Percentiles rank a stretch among this genome's conserved stretches.
Conservation (phyloP, 2,888 invertebrate species). For the Drosophila putrida region DNA sequence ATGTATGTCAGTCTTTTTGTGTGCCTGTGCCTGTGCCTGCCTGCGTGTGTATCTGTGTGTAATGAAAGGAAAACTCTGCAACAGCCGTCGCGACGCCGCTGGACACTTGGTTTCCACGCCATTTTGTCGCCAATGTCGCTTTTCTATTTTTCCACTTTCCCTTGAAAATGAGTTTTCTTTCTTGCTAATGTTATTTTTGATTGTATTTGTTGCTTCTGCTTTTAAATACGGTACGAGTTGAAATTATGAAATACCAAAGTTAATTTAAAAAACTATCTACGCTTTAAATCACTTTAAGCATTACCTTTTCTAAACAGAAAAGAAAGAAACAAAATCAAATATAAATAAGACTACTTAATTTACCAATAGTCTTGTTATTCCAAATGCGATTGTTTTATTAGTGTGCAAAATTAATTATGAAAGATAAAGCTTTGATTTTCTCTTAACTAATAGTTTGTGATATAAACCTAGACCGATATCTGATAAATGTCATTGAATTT, state of each 20-base stretch:
- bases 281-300: no score
- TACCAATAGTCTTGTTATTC: no score
- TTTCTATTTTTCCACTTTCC: background rate
- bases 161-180: slow-evolving; percentile 6
- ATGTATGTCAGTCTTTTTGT: background rate
- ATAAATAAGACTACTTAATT: no score
- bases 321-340: no score
- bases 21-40: background rate
- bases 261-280: background rate
- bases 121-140: slow-evolving; percentile 52
- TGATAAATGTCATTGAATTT: no score
- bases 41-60: slow-evolving; percentile 9
- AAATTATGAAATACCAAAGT: slow-evolving; percentile 13
- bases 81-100: slow-evolving; percentile 22
- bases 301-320: no score
- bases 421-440: background rate
- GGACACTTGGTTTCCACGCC: slow-evolving; percentile 47
- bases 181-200: slow-evolving; percentile 33
- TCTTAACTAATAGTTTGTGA: background rate
- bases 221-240: slow-evolving; percentile 36
- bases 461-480: no score
- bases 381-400: no score
- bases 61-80: slow-evolving; percentile 49
- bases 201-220: slow-evolving; percentile 30
- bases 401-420: background rate